Percentiles rank a stretch among this genome's conserved stretches.
These are phyloP conservation scores for Sorex fumeus DNA, from an alignment of 2,113 vertebrate genomes.

Conservation along the genomic window DNA sequence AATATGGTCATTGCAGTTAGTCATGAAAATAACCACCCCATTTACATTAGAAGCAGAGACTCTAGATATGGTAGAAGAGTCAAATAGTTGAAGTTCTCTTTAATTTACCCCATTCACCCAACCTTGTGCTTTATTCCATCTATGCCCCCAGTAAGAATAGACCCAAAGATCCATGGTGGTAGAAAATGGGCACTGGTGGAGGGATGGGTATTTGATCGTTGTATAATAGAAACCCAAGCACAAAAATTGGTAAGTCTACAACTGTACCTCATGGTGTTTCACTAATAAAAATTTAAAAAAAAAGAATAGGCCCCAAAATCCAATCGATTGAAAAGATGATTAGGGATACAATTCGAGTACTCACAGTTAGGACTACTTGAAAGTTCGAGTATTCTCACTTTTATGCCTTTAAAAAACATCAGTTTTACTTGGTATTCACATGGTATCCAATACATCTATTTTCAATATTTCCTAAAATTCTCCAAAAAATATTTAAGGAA, in stretches of 20 bases:
- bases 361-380: not conserved
- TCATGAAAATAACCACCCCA: not conserved
- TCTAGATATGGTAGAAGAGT: not conserved
- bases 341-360: not conserved
- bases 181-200: no score
- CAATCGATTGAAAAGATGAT: not conserved
- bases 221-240: no score
- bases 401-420: slow-evolving; percentile 37
- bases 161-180: no score
- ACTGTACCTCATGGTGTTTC: no score
- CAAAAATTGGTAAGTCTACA: no score
- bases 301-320: not conserved
- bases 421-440: not conserved
- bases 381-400: not conserved
- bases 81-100: not conserved
- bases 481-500: not conserved
- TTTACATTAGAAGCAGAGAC: not conserved
- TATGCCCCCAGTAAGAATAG: not conserved
- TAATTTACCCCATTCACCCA: not conserved
- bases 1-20: not conserved
- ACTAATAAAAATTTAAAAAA: no score
- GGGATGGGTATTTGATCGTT: no score
- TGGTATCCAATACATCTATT: not conserved
- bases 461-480: not conserved
- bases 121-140: not conserved